Base-by-base conservation (phyloP, 2,113 vertebrate species). In the Channa maculata region DNA sequence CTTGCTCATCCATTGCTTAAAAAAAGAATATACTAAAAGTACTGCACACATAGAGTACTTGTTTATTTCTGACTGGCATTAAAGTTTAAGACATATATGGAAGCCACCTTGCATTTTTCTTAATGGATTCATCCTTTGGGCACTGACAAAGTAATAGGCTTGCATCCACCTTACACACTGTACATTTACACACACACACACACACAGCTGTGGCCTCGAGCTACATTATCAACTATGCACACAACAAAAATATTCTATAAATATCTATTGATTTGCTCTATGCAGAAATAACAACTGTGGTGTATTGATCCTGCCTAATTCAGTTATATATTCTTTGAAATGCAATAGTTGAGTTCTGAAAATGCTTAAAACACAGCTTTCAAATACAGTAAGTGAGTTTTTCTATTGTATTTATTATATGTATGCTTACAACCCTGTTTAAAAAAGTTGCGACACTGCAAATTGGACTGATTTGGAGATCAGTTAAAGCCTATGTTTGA, bases 211-310 rank as follows among this genome's bases (percentile, higher is more conserved):
- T 67, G 79, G 49, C 80, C 69, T 62, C 24, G 77, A 41, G 39
- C 39, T 41, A 72, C 55, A 79, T 45, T 58, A 67, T 72, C 58
- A 62, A 67, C 60, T 67, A 54, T 80, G 82, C 68, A 75, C 36
- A 41, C 61, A 75, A 68, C 24, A 73, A 89, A 87, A 80, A 79
- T 74, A 83, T 83, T 80, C 49, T 80, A 59, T 88, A 87, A 85
- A 68, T 57, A 38, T 64, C 39, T 86, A 92, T 90, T 88, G 87
- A 92, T 92, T 87, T 84, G 68, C 71, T 50, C 53, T 10, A 60
- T 86, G 73, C 78, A 81, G 86, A 73, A 84, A 77, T 86, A 88
- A 80, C 75, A 86, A 59, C 78, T 64, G 63, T 74, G 48, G 46
- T 53, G 53, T 75, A 92, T 90, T 71, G 87, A 89, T 83, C 49